Percentiles rank a stretch among this genome's conserved stretches.
Evolutionary conservation across 2,113 vertebrate species (phyloP).

Genomic region (Tupaia chinensis): DNA sequence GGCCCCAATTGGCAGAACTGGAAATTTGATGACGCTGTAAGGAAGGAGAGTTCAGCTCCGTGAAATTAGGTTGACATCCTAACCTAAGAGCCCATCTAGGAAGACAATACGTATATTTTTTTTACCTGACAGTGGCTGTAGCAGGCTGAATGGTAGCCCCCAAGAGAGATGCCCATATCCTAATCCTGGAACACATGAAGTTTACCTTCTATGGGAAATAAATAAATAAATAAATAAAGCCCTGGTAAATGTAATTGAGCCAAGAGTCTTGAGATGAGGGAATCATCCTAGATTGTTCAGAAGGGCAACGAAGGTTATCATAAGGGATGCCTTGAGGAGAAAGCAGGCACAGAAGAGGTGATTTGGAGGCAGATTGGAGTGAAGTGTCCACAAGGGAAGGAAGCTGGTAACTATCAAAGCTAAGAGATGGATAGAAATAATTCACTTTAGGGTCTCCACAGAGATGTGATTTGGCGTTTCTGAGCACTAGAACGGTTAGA

Average conservation of each 20-base stretch:
- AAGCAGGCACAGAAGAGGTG: not conserved
- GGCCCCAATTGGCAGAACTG: not conserved
- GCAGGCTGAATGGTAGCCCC: not conserved
- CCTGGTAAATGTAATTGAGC: not conserved
- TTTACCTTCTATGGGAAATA: not conserved
- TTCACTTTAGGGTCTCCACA: too few relatives aligned
- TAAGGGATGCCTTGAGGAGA: not conserved
- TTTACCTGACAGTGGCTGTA: not conserved
- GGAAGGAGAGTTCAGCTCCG: not conserved
- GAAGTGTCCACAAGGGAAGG: not conserved
- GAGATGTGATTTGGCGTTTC: not conserved
- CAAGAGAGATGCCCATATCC: not conserved
- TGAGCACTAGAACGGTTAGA: not conserved
- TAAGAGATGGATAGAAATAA: not conserved
- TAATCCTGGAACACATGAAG: not conserved
- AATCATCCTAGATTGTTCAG: not conserved
- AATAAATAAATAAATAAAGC: not conserved
- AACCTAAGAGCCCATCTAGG: not conserved
- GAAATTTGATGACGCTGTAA: not conserved
- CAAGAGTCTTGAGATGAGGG: not conserved
- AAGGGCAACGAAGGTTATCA: not conserved
- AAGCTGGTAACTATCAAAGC: not conserved
- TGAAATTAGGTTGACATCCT: not conserved
- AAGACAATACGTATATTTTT: not conserved
- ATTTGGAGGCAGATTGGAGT: not conserved